These are phyloP conservation scores for Diploptera punctata DNA, from an alignment of 2,888 invertebrate genomes.

Conservation along the genomic window DNA sequence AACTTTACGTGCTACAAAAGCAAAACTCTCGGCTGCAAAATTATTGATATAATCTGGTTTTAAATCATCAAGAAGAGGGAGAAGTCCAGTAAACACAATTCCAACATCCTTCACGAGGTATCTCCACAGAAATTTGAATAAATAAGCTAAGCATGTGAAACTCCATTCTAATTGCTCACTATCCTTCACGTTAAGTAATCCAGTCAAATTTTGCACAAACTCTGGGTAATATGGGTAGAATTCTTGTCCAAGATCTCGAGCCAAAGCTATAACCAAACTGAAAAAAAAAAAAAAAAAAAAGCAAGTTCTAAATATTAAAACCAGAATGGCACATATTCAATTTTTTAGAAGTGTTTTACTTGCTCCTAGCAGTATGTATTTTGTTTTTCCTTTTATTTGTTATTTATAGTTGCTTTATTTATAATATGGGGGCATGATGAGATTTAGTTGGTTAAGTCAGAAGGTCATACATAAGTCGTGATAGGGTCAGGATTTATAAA, in stretches of 20 bases:
- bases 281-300: conserved; percentile 47
- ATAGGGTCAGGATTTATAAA: too few species aligned
- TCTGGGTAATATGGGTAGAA: conserved; percentile 86
- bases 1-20: conserved; percentile 90
- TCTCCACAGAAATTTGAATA: conserved; percentile 89
- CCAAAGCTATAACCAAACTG: conserved; percentile 83
- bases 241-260: conserved; percentile 86
- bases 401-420: too few species aligned
- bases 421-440: too few species aligned
- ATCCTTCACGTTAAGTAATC: conserved; percentile 75
- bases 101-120: conserved; percentile 81
- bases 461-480: too few species aligned
- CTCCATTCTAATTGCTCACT: conserved; percentile 86
- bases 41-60: conserved; percentile 85
- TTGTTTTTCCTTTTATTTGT: too few species aligned
- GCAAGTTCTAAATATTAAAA: too few species aligned
- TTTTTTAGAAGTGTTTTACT: too few species aligned
- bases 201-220: conserved; percentile 75
- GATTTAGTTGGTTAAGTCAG: too few species aligned
- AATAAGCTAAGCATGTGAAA: conserved; percentile 83
- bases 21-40: conserved; percentile 96
- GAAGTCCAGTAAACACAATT: conserved; percentile 70
- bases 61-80: conserved; percentile 78
- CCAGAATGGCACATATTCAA: too few species aligned
- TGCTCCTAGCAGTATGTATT: too few species aligned